These are phyloP conservation scores for Drymonia ruficornis DNA, from an alignment of 2,888 invertebrate species.

Conservation along the genomic window DNA sequence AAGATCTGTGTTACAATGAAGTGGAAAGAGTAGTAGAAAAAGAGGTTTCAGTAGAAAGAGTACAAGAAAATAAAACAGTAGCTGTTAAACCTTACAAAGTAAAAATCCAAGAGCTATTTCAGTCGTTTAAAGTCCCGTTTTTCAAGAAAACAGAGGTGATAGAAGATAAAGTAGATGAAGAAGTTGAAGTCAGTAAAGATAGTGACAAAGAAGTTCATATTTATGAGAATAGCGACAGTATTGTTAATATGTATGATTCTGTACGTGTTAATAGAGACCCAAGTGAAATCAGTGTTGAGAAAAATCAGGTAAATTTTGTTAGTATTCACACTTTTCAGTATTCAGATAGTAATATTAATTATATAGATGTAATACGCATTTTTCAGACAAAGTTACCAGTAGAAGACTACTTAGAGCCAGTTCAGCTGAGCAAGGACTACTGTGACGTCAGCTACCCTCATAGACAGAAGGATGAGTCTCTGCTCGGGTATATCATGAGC, in stretches of 20 bases:
- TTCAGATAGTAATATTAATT: too few species aligned
- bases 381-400: conserved; percentile 55
- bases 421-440: conserved; percentile 67
- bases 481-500: conserved; percentile 71
- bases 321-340: background rate
- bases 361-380: background rate
- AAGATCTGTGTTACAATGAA: conserved; percentile 73
- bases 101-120: conserved; percentile 73
- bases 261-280: conserved; percentile 49
- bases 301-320: conserved; percentile 20
- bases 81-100: conserved; percentile 62
- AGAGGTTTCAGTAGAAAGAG: conserved; percentile 17
- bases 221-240: conserved; percentile 67
- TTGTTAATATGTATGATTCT: conserved; percentile 73
- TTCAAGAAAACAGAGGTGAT: conserved; percentile 60
- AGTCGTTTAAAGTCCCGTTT: conserved; percentile 72
- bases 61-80: conserved; percentile 27
- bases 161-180: conserved; percentile 25
- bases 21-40: conserved; percentile 42
- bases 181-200: conserved; percentile 18
- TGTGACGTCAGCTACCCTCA: conserved; percentile 61
- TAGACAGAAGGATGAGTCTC: conserved; percentile 65
- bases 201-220: conserved; percentile 45
- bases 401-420: conserved; percentile 78
- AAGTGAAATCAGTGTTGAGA: conserved; percentile 15